phyloP scores from a whole-genome alignment of 2,797 vertebrate species.

The Sebastes baramenuke region DNA sequence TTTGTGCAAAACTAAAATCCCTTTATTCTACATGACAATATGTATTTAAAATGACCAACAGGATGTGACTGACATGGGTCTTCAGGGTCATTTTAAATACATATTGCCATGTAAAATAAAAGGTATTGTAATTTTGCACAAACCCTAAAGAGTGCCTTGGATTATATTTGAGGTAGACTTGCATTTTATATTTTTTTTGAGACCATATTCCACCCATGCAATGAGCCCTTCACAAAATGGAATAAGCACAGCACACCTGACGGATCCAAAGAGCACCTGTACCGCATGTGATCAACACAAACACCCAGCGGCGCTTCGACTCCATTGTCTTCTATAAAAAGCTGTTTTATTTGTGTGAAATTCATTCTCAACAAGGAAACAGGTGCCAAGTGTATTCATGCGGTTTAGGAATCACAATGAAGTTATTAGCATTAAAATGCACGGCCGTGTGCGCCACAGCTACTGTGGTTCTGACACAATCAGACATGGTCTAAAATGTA shows the following conservation, averaged over 20 bases:
- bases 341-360: constrained; percentile 34
- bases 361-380: constrained; percentile 36
- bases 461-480: constrained; percentile 33
- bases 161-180: background rate
- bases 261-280: background rate
- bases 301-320: background rate
- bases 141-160: background rate
- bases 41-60: background rate
- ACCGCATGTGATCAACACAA: background rate
- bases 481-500: constrained; percentile 10
- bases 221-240: background rate
- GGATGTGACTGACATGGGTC: background rate
- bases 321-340: background rate
- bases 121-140: background rate
- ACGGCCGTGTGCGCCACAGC: constrained; percentile 30
- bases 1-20: background rate
- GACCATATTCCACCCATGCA: background rate
- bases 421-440: constrained; percentile 72
- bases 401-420: constrained; percentile 58
- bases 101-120: background rate
- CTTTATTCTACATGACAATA: background rate
- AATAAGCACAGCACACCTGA: background rate
- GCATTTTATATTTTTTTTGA: background rate
- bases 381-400: constrained; percentile 55
- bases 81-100: background rate